These are phyloP conservation scores for Chromobotia macracanthus DNA, from an alignment of 2,797 vertebrate species.

Conservation along the genomic window DNA sequence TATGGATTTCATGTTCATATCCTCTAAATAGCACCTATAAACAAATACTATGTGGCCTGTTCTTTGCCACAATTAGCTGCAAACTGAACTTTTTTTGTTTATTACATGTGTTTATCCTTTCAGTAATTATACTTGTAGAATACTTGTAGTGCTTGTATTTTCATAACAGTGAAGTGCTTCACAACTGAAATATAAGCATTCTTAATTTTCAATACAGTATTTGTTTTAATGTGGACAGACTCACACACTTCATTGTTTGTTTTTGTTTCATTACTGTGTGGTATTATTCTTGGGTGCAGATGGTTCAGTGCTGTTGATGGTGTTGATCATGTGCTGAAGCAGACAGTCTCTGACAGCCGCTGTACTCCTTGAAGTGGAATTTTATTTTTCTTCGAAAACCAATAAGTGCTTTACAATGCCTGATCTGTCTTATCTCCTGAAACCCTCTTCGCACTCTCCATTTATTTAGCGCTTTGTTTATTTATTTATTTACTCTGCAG, in stretches of 20 bases:
- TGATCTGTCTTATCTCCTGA: constrained; percentile 79
- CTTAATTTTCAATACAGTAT: neutral
- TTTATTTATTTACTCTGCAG: constrained; percentile 70
- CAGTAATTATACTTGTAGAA: no score
- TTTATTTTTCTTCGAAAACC: constrained; percentile 78
- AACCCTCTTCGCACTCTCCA: constrained; percentile 61
- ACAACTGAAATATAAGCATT: neutral
- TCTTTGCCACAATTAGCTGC: no score
- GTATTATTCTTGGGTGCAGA: constrained; percentile 65
- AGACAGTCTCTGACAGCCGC: constrained; percentile 17
- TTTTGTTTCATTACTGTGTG: neutral
- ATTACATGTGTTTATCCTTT: neutral
- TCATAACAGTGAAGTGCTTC: neutral
- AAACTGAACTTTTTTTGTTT: neutral
- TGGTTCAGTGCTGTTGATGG: constrained; percentile 63
- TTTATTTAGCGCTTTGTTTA: constrained; percentile 51
- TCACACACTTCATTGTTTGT: neutral
- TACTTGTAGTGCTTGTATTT: neutral
- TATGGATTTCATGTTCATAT: no score
- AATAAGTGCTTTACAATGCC: constrained; percentile 78
- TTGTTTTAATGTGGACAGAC: neutral
- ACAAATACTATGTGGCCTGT: no score
- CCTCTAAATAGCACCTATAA: no score
- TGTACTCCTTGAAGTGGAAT: constrained; percentile 70
- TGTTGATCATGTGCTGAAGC: constrained; percentile 65